Conservation (phyloP, 2,113 vertebrate genomes). For the Lagenorhynchus albirostris region DNA sequence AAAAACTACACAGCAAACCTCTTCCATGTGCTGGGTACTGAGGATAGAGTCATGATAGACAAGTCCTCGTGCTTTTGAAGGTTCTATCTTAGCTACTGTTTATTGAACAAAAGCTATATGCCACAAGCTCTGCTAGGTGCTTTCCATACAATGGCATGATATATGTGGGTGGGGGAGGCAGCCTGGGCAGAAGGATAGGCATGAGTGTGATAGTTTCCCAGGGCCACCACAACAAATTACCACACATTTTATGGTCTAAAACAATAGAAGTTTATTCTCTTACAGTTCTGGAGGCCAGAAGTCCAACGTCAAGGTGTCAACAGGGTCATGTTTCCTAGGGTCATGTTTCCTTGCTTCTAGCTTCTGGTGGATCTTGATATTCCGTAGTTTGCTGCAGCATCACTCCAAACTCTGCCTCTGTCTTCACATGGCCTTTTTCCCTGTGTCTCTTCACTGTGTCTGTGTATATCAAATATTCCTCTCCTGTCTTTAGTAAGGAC, state of each 20-base stretch:
- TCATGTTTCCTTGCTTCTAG: fast-evolving
- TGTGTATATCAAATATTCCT: not conserved
- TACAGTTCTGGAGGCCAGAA: not conserved
- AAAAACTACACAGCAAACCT: not conserved
- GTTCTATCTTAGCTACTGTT: not conserved
- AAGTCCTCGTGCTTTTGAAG: not conserved
- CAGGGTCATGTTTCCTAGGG: not conserved
- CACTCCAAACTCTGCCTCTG: not conserved
- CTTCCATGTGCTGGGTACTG: too few relatives aligned
- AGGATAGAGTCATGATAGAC: not conserved
- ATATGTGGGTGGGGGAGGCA: not conserved
- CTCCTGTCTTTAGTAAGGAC: not conserved
- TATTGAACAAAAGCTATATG: not conserved
- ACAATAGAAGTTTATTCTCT: not conserved
- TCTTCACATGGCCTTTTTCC: not conserved
- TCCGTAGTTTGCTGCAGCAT: not conserved
- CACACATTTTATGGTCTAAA: not conserved
- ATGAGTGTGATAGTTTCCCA: not conserved
- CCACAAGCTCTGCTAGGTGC: not conserved
- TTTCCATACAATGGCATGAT: not conserved
- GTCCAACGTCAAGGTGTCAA: not conserved
- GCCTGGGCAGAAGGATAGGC: not conserved
- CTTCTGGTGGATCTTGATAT: not conserved
- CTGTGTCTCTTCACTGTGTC: not conserved
- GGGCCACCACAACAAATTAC: not conserved